A percentile compares a stretch with the other conserved stretches of the same genome.
phyloP scores from a whole-genome alignment of 2,888 invertebrate genomes.

The Trachelus troglodyta region DNA sequence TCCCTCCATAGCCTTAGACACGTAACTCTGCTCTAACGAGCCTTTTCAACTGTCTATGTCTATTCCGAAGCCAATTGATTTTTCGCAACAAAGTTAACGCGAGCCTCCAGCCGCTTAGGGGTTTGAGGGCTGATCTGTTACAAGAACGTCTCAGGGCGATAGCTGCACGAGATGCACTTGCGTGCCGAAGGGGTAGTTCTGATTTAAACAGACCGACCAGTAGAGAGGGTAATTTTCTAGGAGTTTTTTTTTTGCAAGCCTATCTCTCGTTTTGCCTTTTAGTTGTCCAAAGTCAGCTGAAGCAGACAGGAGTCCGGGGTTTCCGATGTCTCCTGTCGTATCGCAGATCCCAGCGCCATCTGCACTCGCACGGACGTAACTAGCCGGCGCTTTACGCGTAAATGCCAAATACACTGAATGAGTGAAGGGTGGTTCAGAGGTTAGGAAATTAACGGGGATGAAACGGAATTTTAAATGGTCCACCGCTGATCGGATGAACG shows the following conservation, averaged over 20 bases:
- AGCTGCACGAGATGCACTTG: neutral
- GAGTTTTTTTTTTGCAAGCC: neutral
- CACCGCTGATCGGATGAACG: neutral
- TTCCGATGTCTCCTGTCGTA: neutral
- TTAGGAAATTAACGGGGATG: neutral
- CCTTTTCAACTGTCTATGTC: neutral
- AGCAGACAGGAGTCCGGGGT: slow-evolving; percentile 13
- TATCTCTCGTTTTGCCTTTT: neutral
- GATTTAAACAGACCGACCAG: neutral
- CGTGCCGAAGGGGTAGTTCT: neutral
- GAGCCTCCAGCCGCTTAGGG: neutral
- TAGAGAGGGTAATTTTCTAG: neutral
- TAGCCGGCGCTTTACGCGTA: neutral
- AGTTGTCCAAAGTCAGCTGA: slow-evolving; percentile 15
- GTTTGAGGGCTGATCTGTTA: neutral
- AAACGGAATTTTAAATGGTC: neutral
- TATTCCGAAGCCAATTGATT: neutral
- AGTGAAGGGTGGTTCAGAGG: neutral
- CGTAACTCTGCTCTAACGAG: neutral
- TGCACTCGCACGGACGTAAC: neutral
- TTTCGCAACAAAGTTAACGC: neutral
- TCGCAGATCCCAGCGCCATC: neutral
- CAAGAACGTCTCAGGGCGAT: neutral
- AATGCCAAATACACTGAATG: neutral
- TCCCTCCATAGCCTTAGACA: slow-evolving; percentile 10